phyloP scores from a whole-genome alignment of 2,113 vertebrate genomes.

The Peucedramus taeniatus region DNA sequence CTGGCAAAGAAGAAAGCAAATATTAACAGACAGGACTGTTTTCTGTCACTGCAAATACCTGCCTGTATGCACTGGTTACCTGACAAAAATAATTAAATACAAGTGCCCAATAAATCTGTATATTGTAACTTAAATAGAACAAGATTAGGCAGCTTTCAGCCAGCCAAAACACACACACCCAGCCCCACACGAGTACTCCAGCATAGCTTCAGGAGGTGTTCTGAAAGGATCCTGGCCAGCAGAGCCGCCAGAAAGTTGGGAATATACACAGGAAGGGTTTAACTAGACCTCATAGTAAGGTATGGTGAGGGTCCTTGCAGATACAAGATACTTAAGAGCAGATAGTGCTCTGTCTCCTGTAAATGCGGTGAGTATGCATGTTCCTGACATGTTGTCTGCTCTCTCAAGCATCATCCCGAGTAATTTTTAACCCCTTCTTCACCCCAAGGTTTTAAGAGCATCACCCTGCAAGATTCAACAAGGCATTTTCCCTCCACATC shows the following conservation, averaged over 20 bases:
- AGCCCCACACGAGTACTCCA: not conserved
- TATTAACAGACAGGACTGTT: not conserved
- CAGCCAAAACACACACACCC: not conserved
- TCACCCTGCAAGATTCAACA: not conserved
- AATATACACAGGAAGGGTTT: not conserved
- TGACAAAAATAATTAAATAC: not conserved
- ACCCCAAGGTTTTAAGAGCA: not conserved
- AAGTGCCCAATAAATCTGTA: not conserved
- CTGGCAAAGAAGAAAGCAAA: slow-evolving; percentile 42
- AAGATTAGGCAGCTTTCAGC: not conserved
- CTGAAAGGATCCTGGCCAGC: not conserved
- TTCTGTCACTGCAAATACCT: not conserved
- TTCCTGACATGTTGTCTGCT: slow-evolving; percentile 42
- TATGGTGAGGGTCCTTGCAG: not conserved
- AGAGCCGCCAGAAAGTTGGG: not conserved
- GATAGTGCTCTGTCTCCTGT: not conserved
- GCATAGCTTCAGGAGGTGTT: not conserved
- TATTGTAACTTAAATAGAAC: not conserved
- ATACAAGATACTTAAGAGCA: not conserved
- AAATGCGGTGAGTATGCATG: not conserved
- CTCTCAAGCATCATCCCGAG: slow-evolving; percentile 14
- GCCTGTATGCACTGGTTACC: not conserved
- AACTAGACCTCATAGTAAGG: not conserved
- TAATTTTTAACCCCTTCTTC: slow-evolving; percentile 46
- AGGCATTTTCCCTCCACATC: not conserved